These are phyloP conservation scores for Ctenopoma kingsleyae DNA, from an alignment of 2,797 vertebrate species.

Conservation along the genomic window DNA sequence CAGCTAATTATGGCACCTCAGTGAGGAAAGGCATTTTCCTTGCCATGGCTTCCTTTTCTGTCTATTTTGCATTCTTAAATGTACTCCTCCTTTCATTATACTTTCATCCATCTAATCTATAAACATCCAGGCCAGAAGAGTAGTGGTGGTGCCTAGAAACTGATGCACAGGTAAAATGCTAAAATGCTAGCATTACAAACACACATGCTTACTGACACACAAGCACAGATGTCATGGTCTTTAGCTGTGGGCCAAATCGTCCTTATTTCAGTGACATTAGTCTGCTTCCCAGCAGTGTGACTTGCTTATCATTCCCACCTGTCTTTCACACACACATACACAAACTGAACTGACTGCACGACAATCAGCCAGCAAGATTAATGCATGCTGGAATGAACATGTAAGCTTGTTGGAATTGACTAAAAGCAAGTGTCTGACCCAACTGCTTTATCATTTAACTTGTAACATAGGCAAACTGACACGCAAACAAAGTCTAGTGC, in stretches of 20 bases:
- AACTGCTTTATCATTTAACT: constrained; percentile 13
- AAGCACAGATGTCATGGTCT: constrained; percentile 55
- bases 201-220: constrained; percentile 8
- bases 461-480: neutral
- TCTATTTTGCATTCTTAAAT: constrained; percentile 18
- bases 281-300: constrained; percentile 62
- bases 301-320: constrained; percentile 60
- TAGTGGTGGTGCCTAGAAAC: constrained; percentile 9
- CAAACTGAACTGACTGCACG: constrained; percentile 10
- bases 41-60: constrained; percentile 25
- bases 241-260: constrained; percentile 46
- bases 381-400: constrained; percentile 6
- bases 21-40: constrained; percentile 37
- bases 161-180: constrained; percentile 11
- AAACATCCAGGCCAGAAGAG: constrained; percentile 43
- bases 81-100: neutral
- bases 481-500: constrained; percentile 3
- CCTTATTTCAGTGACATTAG: constrained; percentile 64
- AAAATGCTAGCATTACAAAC: constrained; percentile 1
- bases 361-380: constrained; percentile 17
- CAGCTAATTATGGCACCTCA: constrained; percentile 57
- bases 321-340: constrained; percentile 34
- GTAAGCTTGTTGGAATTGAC: constrained; percentile 5
- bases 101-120: too few species aligned
- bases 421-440: neutral